These are phyloP conservation scores for Coelopa frigida DNA, from an alignment of 1,140 invertebrate species.

Conservation along the genomic window DNA sequence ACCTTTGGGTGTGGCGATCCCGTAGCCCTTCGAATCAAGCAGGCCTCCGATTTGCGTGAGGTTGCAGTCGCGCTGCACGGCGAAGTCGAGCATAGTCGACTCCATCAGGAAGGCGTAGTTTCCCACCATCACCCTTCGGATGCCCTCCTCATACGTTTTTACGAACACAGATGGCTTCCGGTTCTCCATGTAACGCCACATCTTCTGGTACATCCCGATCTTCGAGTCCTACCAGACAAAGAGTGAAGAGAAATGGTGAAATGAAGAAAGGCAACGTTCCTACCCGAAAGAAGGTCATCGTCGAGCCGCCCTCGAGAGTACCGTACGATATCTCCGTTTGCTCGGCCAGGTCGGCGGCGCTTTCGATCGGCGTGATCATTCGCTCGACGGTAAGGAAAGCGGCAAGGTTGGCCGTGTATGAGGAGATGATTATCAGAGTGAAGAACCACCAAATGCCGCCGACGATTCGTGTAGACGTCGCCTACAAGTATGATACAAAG, in stretches of 20 bases:
- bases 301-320: constrained; percentile 86
- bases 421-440: constrained; percentile 95
- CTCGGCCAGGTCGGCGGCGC: constrained; percentile 86
- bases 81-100: constrained; percentile 95
- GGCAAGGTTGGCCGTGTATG: constrained; percentile 94
- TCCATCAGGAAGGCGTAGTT: constrained; percentile 99
- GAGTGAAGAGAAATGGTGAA: background rate
- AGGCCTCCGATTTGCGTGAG: constrained; percentile 95
- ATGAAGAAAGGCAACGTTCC: constrained; percentile 29
- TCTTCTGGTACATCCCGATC: constrained; percentile 91
- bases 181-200: constrained; percentile 94
- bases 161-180: constrained; percentile 77
- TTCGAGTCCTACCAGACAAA: constrained; percentile 75
- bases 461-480: constrained; percentile 87
- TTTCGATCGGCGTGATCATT: constrained; percentile 95
- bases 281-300: constrained; percentile 91
- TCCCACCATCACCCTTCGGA: constrained; percentile 74
- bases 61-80: constrained; percentile 93
- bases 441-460: constrained; percentile 99
- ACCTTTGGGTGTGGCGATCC: constrained; percentile 75
- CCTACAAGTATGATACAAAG: constrained; percentile 58
- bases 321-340: constrained; percentile 93
- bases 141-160: constrained; percentile 80
- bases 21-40: constrained; percentile 36
- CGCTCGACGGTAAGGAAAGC: constrained; percentile 95